Percentiles rank a stretch among this genome's conserved stretches.
Evolutionary conservation across 2,113 vertebrate genomes (phyloP).

Genomic region (Rhea pennata): DNA sequence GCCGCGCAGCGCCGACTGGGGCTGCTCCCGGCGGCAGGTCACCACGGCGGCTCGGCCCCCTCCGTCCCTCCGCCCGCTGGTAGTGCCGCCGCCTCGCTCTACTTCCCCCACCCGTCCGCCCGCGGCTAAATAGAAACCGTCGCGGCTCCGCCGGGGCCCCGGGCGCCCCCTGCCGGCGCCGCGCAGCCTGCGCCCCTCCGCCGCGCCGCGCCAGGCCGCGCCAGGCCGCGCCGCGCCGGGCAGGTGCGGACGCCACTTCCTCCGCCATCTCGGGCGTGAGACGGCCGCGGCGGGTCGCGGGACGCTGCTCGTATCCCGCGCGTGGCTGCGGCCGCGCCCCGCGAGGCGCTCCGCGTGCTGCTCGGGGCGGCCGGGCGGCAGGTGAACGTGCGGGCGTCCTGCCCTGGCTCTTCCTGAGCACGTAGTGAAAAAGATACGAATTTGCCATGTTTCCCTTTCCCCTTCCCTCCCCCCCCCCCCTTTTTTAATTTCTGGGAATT

Average conservation of each 20-base stretch:
- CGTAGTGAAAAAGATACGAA: too few relatives aligned
- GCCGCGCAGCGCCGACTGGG: background rate
- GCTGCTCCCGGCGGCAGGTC: background rate
- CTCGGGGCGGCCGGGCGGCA: background rate
- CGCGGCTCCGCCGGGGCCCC: background rate
- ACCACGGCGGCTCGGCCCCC: background rate
- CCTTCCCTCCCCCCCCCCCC: too few relatives aligned
- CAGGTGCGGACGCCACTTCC: background rate
- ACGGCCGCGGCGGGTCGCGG: too few relatives aligned
- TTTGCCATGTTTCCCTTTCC: too few relatives aligned
- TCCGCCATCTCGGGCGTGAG: background rate
- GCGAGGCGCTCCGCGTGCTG: too few relatives aligned
- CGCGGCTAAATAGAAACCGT: background rate
- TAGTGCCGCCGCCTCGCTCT: background rate
- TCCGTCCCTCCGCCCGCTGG: background rate
- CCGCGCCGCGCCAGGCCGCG: too few relatives aligned
- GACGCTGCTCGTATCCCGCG: too few relatives aligned
- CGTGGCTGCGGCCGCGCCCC: too few relatives aligned
- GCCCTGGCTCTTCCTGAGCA: background rate
- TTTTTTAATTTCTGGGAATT: background rate
- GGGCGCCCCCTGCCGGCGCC: slow-evolving; percentile 45
- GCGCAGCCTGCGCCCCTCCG: background rate
- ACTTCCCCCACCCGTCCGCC: background rate
- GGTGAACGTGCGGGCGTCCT: background rate
- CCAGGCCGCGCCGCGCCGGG: background rate